Base-by-base conservation (phyloP, 1,140 invertebrate genomes). In the Octopus sinensis region DNA sequence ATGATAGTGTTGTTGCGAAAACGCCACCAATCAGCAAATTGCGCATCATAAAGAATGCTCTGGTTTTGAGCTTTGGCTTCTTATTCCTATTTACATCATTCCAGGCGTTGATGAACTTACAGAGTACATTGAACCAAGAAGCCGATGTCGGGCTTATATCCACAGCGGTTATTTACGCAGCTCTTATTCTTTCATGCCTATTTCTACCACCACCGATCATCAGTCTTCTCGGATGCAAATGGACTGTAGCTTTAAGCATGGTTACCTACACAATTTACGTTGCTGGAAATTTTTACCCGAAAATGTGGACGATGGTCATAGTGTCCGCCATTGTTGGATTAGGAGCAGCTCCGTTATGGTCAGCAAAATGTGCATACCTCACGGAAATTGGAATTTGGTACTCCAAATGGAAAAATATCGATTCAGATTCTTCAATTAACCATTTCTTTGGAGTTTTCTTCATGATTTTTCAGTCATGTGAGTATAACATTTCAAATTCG, bases 371-470 rank as follows among this genome's bases (percentile, higher is more conserved):
- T 78, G 96, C 96, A 0, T 99, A 99, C 88, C 92, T 99, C 6
- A 98, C 97, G 0, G 96, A 98, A 86, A 96, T 95, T 6, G 96
- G 95, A 30, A 95, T 95, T 73, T 94, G 97, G 83, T 93, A 92
- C 82, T 88, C 92, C 4, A 86, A 88, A 54, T 80, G 91, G 43
- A 91, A 89, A 2, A 85, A 86, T 2, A 86, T 97, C 87, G 93
- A 95, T 0, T 94, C 95, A 6, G 96, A 98, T 89, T 95, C 95
- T 6, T 96, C 98, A 84, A 95, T 98, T 80, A 96, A 97, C 68
- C 91, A 96, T 85, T 98, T 98, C 93, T 99, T 99, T 91, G 97
- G 97, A 51, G 96, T 98, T 92, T 99, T 99, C 93, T 99, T 99
- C 92, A 94, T 98, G 83, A 94, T 97, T 81, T 98, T 97, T 94